Evolutionary conservation across 2,888 invertebrate species (phyloP), one percentile per base, ranked within the genome.

Genomic region (Drosophila helvetica): DNA sequence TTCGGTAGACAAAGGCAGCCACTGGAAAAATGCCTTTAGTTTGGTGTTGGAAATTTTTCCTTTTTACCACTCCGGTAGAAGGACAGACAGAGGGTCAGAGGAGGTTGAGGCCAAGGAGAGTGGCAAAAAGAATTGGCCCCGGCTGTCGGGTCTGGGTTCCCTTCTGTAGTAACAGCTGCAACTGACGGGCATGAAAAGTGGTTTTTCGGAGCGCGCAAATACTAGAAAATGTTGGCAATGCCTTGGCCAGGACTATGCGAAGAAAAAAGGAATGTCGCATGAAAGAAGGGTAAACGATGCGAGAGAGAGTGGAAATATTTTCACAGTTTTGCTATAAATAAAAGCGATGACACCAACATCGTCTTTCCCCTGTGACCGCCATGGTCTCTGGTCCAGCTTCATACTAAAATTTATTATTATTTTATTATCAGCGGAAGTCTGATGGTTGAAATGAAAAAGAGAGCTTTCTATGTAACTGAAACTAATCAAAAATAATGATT

Each of bases 101-200:
- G 17, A 15, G 45, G n/a, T 19, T 25, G 25, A 22, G 18, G 46
- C 17, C 10, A n/a, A 10, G 60, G 19, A 62, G 27, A 38, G 43
- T 19, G 63, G 55, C 33, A 67, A 67, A 66, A 67, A 66, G 66
- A 67, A 66, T 73, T 73, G 59, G 68, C 68, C 74, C 75, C 59
- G 56, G 67, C 73, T 74, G 70, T 73, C 70, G 74, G 74, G 22
- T 70, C 54, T 69, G 38, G 48, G 55, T 33, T 50, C 66, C 43
- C 71, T 48, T 68, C 59, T 60, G 48, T 73, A 73, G 74, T 64
- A 71, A 87, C 89, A 89, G 87, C 89, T 86, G 89, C 86, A 89
- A 70, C 65, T 88, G 89, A 86, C 87, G 88, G 79, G 87, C 88
- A 79, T 88, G 89, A 89, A 88, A 86, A 86, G 86, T 89, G 89